Evolutionary conservation across 2,888 invertebrate species (phyloP).

Genomic region (Brenthis hecate): DNA sequence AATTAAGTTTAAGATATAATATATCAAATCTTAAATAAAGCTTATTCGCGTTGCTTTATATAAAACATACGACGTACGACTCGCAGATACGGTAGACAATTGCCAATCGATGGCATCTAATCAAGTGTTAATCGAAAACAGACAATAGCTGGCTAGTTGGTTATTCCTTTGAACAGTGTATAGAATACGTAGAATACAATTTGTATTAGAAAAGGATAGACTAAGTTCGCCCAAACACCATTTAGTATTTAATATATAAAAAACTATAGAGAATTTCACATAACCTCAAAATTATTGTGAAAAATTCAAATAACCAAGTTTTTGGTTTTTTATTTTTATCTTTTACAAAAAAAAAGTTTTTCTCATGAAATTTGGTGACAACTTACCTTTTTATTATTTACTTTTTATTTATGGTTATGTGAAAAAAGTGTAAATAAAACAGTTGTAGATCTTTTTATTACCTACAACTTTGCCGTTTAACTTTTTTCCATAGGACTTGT

Average conservation of each 20-base stretch:
- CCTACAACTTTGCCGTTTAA: too few species aligned
- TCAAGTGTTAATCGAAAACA: slow-evolving; percentile 33
- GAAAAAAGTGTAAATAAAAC: too few species aligned
- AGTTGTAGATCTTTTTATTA: too few species aligned
- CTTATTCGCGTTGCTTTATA: neutral
- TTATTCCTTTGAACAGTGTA: slow-evolving; percentile 28
- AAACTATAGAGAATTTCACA: neutral
- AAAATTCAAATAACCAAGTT: too few species aligned
- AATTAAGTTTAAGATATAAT: too few species aligned
- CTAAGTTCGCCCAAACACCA: neutral
- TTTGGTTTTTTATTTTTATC: too few species aligned
- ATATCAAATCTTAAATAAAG: neutral
- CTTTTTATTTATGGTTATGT: too few species aligned
- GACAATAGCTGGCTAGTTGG: slow-evolving; percentile 27
- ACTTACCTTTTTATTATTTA: too few species aligned
- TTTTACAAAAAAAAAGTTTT: too few species aligned
- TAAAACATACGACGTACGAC: neutral
- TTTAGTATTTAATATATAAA: neutral
- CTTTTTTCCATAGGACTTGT: too few species aligned
- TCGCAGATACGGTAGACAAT: neutral
- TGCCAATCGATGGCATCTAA: slow-evolving; percentile 28
- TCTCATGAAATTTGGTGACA: too few species aligned
- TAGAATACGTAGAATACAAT: slow-evolving; percentile 1
- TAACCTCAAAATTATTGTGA: too few species aligned
- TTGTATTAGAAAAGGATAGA: neutral